Conservation (phyloP, 2,888 invertebrate species). For the Drosophila prolongata region DNA sequence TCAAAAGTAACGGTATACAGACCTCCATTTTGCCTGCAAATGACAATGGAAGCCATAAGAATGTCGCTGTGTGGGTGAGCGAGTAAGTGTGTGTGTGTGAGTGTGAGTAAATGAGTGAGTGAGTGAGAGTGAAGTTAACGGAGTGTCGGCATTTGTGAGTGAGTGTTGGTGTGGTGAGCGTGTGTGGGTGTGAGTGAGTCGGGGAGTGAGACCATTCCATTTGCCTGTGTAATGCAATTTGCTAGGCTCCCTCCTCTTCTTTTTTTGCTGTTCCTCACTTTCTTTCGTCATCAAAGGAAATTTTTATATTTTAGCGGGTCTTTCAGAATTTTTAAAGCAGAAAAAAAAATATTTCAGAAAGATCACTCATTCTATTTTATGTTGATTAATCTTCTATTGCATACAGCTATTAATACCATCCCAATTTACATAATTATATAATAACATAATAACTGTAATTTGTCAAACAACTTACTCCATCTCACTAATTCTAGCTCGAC, state of each 20-base stretch:
- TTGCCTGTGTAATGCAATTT: slow-evolving; percentile 36
- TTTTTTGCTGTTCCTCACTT: background rate
- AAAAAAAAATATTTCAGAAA: no score
- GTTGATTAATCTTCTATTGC: no score
- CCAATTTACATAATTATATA: no score
- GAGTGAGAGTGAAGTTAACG: slow-evolving; percentile 23
- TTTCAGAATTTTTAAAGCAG: no score
- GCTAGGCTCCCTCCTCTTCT: slow-evolving; percentile 6
- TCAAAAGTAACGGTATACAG: slow-evolving; percentile 43
- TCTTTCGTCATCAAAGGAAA: background rate
- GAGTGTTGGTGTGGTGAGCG: background rate
- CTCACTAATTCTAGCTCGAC: no score
- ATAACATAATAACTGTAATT: no score
- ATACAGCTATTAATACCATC: no score
- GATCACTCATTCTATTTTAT: no score
- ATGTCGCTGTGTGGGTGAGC: slow-evolving; percentile 23
- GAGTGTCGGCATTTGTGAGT: slow-evolving; percentile 23
- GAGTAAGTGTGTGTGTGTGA: slow-evolving; percentile 7
- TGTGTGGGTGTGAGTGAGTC: background rate
- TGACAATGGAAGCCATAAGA: slow-evolving; percentile 54
- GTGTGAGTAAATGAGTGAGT: slow-evolving; percentile 8
- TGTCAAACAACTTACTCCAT: no score
- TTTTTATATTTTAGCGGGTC: background rate
- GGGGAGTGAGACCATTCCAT: slow-evolving; percentile 14
- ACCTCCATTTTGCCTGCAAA: slow-evolving; percentile 14